These are phyloP conservation scores for Chromoteleia sp. DNA, from an alignment of 2,888 invertebrate genomes.

Conservation along the genomic window DNA sequence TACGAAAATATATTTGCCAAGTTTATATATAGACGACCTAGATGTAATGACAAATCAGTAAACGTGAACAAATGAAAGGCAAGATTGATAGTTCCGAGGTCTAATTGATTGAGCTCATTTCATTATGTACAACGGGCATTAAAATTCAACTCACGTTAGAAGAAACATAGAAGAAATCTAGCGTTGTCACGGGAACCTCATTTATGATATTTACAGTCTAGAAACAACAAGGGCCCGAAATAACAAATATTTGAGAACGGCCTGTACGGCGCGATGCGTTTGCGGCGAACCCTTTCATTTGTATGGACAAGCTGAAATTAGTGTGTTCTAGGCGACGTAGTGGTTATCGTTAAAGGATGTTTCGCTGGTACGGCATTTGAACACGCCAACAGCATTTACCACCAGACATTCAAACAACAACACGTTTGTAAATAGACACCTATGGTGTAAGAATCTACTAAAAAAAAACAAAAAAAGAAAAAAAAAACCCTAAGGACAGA, in stretches of 20 bases:
- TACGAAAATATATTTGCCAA: no score
- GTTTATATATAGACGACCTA: no score
- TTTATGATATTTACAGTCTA: constrained; percentile 47
- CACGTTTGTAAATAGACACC: constrained; percentile 75
- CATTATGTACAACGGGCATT: constrained; percentile 22
- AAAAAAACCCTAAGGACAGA: background rate
- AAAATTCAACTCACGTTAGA: constrained; percentile 39
- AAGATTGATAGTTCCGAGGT: no score
- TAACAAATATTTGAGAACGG: constrained; percentile 82
- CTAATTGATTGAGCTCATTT: constrained; percentile 22
- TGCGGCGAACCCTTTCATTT: constrained; percentile 83
- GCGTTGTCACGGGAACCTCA: constrained; percentile 15
- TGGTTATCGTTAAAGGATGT: constrained; percentile 75
- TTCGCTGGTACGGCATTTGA: constrained; percentile 75
- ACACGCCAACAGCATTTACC: constrained; percentile 67
- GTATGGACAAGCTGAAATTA: constrained; percentile 83
- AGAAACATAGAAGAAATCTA: constrained; percentile 21
- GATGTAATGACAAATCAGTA: no score
- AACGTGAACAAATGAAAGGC: no score
- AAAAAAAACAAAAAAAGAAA: no score
- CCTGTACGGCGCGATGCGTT: constrained; percentile 76
- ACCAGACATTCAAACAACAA: constrained; percentile 74
- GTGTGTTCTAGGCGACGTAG: constrained; percentile 74
- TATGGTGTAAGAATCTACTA: constrained; percentile 23
- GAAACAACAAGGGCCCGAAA: constrained; percentile 77